Percentiles rank a stretch among this genome's conserved stretches.
Evolutionary conservation across 2,888 invertebrate genomes (phyloP).

Genomic region (Pterostichus niger): DNA sequence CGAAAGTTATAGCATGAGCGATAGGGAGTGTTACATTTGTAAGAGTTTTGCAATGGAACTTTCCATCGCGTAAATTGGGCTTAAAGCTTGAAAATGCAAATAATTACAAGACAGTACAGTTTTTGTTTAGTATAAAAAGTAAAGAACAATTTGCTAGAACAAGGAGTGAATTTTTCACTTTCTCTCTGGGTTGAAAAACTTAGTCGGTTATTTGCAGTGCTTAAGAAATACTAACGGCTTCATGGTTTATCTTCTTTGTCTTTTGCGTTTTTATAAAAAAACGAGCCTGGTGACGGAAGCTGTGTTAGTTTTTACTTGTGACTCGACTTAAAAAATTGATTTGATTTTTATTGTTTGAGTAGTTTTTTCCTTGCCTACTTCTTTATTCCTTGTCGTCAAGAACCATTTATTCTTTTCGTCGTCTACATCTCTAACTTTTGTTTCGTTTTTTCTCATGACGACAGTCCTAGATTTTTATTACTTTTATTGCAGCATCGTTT

Average conservation of each 20-base stretch:
- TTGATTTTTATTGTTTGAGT: constrained; percentile 65
- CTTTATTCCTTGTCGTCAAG: constrained; percentile 43
- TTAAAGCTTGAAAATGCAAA: constrained; percentile 17
- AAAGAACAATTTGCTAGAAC: constrained; percentile 39
- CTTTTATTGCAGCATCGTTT: constrained; percentile 46
- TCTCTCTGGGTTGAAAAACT: constrained; percentile 40
- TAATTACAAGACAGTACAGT: background rate
- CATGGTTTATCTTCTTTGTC: constrained; percentile 51
- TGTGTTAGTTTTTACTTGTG: constrained; percentile 55
- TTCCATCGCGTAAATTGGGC: background rate
- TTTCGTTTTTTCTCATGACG: constrained; percentile 43
- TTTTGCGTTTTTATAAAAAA: constrained; percentile 58
- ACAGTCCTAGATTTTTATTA: constrained; percentile 46
- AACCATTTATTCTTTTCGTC: constrained; percentile 57
- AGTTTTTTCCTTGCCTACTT: constrained; percentile 54
- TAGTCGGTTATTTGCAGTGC: constrained; percentile 36
- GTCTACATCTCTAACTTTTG: constrained; percentile 48
- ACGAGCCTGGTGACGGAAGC: constrained; percentile 45
- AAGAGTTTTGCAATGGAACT: no score
- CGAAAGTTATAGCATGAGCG: no score
- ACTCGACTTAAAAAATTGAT: constrained; percentile 63
- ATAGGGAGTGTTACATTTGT: no score
- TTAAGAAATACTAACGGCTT: constrained; percentile 57
- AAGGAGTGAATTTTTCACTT: constrained; percentile 53
- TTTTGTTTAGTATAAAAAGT: constrained; percentile 14